Evolutionary conservation across 1,140 invertebrate genomes (phyloP).

Genomic region (Halictus rubicundus): DNA sequence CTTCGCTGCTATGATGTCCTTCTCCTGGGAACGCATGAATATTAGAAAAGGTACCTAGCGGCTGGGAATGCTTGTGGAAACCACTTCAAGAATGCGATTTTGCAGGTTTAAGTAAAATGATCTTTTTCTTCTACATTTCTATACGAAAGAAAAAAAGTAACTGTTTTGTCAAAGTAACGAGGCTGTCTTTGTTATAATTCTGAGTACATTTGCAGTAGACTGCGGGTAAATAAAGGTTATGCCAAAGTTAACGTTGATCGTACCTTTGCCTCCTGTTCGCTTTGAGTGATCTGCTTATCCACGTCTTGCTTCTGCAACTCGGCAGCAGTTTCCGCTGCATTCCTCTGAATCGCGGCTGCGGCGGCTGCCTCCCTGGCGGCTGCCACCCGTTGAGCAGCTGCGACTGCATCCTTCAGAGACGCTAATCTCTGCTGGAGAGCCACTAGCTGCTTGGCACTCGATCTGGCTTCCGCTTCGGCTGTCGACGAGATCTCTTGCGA

Average conservation of each 20-base stretch:
- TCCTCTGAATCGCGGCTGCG: slow-evolving; percentile 77
- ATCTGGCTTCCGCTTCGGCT: slow-evolving; percentile 72
- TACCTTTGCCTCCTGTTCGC: slow-evolving; percentile 77
- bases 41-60: not conserved
- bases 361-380: slow-evolving; percentile 77
- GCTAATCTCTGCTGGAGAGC: slow-evolving; percentile 78
- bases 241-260: not conserved
- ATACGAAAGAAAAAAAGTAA: no score
- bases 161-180: no score
- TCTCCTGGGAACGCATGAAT: slow-evolving; percentile 61
- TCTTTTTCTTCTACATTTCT: no score
- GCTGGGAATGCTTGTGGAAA: no score
- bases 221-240: no score
- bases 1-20: slow-evolving; percentile 75
- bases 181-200: no score
- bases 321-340: slow-evolving; percentile 76
- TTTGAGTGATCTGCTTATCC: slow-evolving; percentile 77
- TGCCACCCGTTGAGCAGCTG: slow-evolving; percentile 77
- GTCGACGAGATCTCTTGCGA: slow-evolving; percentile 76
- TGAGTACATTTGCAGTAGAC: no score
- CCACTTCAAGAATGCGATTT: not conserved
- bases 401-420: slow-evolving; percentile 76
- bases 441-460: slow-evolving; percentile 75
- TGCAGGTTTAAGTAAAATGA: no score
- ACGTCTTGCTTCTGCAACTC: slow-evolving; percentile 78